A percentile compares a stretch with the other conserved stretches of the same genome.
Evolutionary conservation across 2,113 vertebrate genomes (phyloP).

Genomic region (Atherinomorus stipes): DNA sequence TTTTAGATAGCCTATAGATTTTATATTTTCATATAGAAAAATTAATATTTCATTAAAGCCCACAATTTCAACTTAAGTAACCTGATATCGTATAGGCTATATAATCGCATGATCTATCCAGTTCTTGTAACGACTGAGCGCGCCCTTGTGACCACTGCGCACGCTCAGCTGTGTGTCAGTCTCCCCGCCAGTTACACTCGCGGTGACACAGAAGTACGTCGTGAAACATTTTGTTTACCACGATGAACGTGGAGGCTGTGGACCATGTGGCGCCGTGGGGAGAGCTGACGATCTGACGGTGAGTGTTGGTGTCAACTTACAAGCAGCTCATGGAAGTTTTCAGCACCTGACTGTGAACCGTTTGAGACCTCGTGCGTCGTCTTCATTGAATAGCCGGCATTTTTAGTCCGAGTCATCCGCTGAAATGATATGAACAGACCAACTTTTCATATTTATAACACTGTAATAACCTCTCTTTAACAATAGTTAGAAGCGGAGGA

Average conservation of each 20-base stretch:
- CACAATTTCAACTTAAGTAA: no score
- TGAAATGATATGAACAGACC: slow-evolving; percentile 1
- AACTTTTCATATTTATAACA: not conserved
- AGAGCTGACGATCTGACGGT: not conserved
- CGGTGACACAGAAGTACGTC: not conserved
- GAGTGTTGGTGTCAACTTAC: not conserved
- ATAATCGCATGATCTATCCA: not conserved
- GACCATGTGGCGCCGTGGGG: not conserved
- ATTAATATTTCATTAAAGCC: not conserved
- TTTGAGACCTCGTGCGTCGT: not conserved
- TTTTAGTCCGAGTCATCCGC: not conserved
- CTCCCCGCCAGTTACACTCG: not conserved
- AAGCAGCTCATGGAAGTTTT: not conserved
- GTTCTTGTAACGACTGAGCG: not conserved
- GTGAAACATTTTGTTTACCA: not conserved
- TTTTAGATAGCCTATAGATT: no score
- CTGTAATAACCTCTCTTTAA: not conserved
- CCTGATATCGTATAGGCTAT: no score
- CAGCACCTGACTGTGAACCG: not conserved
- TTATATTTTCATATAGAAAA: not conserved
- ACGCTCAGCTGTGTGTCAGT: not conserved
- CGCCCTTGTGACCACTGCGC: slow-evolving; percentile 11
- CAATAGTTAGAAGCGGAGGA: no score
- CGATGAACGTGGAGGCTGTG: not conserved
- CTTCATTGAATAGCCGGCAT: not conserved